Base-by-base conservation (phyloP, 2,113 vertebrate species). In the Anoplopoma fimbria region DNA sequence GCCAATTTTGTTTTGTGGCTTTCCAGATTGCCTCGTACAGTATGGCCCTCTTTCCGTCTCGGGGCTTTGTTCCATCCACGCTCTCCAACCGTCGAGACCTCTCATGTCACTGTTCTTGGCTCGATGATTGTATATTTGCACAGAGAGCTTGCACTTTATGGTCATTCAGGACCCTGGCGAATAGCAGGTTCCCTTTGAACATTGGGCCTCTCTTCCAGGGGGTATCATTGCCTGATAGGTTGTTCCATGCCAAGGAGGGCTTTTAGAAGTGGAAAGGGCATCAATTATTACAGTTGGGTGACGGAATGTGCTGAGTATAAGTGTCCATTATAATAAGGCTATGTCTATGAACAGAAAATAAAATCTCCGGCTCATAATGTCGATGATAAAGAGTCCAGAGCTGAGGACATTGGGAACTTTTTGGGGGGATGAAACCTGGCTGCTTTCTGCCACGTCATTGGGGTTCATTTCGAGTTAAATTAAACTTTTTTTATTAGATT, bases 91-190 rank as follows among this genome's bases (percentile, higher is more conserved):
- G 40, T 64, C 1, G 38, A 89, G 77, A 65, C 81, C 90, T 90
- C 90, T 90, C 71, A 82, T 75, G 81, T 81, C 64, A 77, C 68
- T 61, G 74, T 85, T 89, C 87, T 82, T 84, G 85, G 89, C 78
- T 85, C 0, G 29, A 64, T 85, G 82, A 88, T 81, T 90, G 84
- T 86, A 88, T 87, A 82, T 88, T 90, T 82, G 74, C 68, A 69
- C 72, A 69, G 79, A 86, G 79, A 87, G 86, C 74, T 79, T 63
- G 69, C 70, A 79, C 81, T 91, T 89, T 74, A 83, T 75, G 84
- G 84, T 85, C 88, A 62, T 89, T 93, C 81, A 89, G 82, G 79
- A 79, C 49, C 73, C 29, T 77, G 89, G 85, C 80, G 89, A 88
- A 92, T 85, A 79, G 85, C 80, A 89, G 77, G 85, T 92, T 92